These are phyloP conservation scores for Progne subis DNA, from an alignment of 2,113 vertebrate genomes.

Conservation along the genomic window DNA sequence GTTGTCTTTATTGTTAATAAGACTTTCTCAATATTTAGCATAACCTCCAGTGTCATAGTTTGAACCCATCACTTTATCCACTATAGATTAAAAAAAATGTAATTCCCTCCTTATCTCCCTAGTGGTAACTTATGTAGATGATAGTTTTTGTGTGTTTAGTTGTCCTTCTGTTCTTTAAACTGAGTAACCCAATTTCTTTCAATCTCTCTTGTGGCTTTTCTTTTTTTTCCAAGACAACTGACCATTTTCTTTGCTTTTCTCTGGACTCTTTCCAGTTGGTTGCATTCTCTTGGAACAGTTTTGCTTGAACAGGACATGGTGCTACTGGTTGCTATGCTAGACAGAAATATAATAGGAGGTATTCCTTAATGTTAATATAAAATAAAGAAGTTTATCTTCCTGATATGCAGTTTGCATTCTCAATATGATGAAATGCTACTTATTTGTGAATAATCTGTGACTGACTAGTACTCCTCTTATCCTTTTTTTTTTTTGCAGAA, in stretches of 20 bases:
- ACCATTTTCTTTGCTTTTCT: neutral
- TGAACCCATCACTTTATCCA: neutral
- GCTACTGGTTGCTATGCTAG: neutral
- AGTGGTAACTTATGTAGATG: neutral
- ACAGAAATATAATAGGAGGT: neutral
- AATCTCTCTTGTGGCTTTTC: neutral
- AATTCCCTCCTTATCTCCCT: neutral
- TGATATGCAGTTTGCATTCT: neutral
- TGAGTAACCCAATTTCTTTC: neutral
- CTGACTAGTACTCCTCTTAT: neutral
- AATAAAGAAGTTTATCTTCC: neutral
- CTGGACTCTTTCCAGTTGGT: neutral
- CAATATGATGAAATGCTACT: neutral
- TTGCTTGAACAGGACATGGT: neutral
- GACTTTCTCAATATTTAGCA: neutral
- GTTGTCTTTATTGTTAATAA: neutral
- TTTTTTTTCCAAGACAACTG: neutral
- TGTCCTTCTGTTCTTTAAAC: neutral
- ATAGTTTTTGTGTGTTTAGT: neutral
- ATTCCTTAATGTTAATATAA: neutral
- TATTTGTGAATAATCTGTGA: neutral
- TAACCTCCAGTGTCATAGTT: neutral
- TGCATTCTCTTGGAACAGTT: neutral
- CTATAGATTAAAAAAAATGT: neutral
- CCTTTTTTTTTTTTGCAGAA: neutral